Evolutionary conservation across 2,797 vertebrate species (phyloP).

Genomic region (Acanthiza pusilla): DNA sequence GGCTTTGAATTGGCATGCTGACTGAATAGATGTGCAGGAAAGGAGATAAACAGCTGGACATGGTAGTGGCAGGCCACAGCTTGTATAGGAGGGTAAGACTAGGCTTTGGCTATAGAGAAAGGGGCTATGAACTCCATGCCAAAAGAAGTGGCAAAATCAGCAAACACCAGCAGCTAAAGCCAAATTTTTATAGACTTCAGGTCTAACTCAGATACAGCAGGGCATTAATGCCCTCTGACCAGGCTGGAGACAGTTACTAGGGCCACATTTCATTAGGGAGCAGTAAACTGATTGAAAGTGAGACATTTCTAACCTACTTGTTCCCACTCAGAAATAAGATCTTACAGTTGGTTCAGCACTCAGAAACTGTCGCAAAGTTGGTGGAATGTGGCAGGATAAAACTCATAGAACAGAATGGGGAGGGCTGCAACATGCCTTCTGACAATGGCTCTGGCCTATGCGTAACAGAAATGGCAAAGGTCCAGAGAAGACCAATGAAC

Average conservation of each 20-base stretch:
- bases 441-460: fast-evolving
- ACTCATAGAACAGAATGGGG: fast-evolving
- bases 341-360: neutral
- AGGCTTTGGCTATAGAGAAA: neutral
- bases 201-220: neutral
- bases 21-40: neutral
- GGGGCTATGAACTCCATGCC: neutral
- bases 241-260: fast-evolving
- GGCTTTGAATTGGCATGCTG: neutral
- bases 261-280: neutral
- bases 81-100: neutral
- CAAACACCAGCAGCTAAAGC: neutral
- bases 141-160: neutral
- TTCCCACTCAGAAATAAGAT: neutral
- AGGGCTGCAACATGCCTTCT: neutral
- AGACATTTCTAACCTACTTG: neutral
- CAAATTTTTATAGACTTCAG: neutral
- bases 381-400: neutral
- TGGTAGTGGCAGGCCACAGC: neutral
- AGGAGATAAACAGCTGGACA: neutral
- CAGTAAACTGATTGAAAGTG: neutral
- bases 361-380: neutral
- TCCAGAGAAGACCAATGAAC: neutral
- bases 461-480: neutral
- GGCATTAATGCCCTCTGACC: neutral